These are phyloP conservation scores for Eublepharis macularius DNA, from an alignment of 2,113 vertebrate genomes.

Conservation along the genomic window DNA sequence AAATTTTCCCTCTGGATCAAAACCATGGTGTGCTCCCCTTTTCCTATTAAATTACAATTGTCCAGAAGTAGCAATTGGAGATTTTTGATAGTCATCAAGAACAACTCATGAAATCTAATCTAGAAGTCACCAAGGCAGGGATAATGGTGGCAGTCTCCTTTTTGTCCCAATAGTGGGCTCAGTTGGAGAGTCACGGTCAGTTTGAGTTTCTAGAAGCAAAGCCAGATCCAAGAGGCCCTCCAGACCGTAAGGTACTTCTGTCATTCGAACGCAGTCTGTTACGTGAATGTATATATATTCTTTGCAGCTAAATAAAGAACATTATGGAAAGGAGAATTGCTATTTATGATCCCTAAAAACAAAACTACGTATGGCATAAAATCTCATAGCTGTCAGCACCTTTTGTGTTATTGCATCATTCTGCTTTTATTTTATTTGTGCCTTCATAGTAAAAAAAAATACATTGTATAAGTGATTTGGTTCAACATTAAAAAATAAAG, in stretches of 20 bases:
- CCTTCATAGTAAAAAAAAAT: constrained; percentile 21
- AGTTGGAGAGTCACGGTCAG: no score
- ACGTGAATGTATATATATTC: constrained; percentile 58
- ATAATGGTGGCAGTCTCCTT: no score
- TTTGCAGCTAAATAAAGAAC: constrained; percentile 45
- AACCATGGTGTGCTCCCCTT: no score
- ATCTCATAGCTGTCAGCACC: constrained; percentile 42
- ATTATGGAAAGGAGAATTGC: constrained; percentile 27
- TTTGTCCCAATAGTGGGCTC: no score
- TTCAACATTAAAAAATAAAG: constrained; percentile 50
- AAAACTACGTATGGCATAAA: constrained; percentile 54
- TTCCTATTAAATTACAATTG: no score
- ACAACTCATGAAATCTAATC: no score
- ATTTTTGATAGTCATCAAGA: no score
- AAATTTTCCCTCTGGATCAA: no score
- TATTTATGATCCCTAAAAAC: constrained; percentile 51
- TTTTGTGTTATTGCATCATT: constrained; percentile 19
- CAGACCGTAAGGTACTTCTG: constrained; percentile 52
- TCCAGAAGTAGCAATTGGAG: no score
- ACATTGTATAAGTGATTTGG: constrained; percentile 54
- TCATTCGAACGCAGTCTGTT: constrained; percentile 48
- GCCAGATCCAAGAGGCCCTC: neutral
- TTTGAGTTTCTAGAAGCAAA: no score
- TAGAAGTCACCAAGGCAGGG: no score
- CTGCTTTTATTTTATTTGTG: constrained; percentile 24